Evolutionary conservation across 2,797 vertebrate species (phyloP).

Genomic region (Diceros bicornis): DNA sequence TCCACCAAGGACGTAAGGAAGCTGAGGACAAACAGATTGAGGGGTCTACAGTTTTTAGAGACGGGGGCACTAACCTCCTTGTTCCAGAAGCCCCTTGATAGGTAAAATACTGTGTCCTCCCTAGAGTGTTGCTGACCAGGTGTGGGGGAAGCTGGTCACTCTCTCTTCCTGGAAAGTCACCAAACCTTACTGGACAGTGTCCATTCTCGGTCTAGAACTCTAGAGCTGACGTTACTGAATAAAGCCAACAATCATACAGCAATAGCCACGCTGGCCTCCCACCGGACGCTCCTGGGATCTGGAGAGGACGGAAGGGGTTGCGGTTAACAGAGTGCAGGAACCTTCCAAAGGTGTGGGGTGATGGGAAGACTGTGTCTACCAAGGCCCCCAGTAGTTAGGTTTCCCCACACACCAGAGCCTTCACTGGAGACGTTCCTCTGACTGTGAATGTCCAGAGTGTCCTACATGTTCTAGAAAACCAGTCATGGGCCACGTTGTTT

Average conservation of each 20-base stretch:
- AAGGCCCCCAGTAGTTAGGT: not conserved
- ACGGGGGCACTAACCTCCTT: too few relatives aligned
- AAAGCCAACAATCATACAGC: not conserved
- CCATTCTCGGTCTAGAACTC: not conserved
- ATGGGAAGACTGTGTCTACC: not conserved
- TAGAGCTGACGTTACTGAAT: not conserved
- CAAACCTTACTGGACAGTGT: not conserved
- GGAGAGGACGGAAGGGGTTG: too few relatives aligned
- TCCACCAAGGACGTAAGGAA: not conserved
- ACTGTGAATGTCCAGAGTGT: not conserved
- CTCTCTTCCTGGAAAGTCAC: not conserved
- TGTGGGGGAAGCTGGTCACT: not conserved
- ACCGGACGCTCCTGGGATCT: not conserved
- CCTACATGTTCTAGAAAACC: not conserved
- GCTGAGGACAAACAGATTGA: not conserved
- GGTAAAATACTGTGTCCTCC: not conserved
- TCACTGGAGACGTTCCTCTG: not conserved
- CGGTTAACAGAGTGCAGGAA: not conserved
- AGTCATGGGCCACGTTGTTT: not conserved
- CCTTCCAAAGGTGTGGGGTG: not conserved
- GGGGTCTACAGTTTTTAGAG: not conserved
- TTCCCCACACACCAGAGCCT: not conserved
- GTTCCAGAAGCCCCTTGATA: not conserved
- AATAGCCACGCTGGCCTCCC: too few relatives aligned
- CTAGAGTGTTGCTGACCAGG: not conserved